Conservation (phyloP, 1,140 invertebrate species). For the Eueides isabella region DNA sequence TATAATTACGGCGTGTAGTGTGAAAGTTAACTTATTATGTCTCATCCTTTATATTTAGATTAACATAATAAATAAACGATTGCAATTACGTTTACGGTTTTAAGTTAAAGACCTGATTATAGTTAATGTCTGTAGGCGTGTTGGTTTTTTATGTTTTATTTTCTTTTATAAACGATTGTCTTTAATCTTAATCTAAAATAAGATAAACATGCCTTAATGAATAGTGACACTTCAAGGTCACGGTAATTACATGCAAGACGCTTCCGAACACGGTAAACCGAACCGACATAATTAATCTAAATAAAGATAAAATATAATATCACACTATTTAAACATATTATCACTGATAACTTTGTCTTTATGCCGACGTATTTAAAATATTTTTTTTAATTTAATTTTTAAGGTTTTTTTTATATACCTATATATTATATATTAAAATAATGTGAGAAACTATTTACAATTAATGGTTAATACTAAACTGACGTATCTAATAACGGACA, state of each 20-base stretch:
- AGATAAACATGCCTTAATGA: conserved; percentile 42
- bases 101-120: not conserved
- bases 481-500: not conserved
- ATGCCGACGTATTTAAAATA: not conserved
- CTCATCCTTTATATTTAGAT: conserved; percentile 30
- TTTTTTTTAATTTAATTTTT: not conserved
- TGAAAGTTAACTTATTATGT: conserved; percentile 43
- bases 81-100: not conserved
- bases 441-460: not conserved
- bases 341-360: not conserved
- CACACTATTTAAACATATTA: not conserved
- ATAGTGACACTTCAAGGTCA: conserved; percentile 45
- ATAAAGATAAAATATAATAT: not conserved
- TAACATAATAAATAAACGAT: conserved; percentile 7
- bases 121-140: not conserved
- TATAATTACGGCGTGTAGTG: conserved; percentile 49
- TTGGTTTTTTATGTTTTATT: not conserved
- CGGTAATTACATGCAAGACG: conserved; percentile 32
- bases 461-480: not conserved
- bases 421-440: not conserved
- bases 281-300: conserved; percentile 22
- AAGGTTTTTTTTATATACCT: not conserved
- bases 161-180: not conserved
- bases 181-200: not conserved
- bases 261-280: conserved; percentile 16